These are phyloP conservation scores for Eupithecia vulgata DNA, from an alignment of 2,888 invertebrate genomes.

Conservation along the genomic window DNA sequence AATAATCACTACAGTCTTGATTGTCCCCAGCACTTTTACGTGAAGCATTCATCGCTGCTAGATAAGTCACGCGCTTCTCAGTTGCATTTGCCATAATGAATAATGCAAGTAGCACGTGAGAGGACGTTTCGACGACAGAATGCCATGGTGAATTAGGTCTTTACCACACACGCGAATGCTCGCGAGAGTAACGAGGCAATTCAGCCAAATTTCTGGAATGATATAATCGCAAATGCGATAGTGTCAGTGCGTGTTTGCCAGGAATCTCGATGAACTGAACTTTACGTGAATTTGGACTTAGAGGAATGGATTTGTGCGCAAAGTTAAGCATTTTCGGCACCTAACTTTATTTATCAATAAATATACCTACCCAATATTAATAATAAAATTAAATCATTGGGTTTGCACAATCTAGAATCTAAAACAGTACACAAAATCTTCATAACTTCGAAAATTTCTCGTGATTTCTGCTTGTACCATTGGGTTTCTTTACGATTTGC, in stretches of 20 bases:
- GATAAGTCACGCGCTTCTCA: constrained; percentile 72
- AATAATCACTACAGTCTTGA: neutral
- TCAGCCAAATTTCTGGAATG: neutral
- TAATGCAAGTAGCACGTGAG: constrained; percentile 75
- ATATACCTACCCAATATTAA: neutral
- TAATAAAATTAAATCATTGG: neutral
- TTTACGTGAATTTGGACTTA: neutral
- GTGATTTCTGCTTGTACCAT: neutral
- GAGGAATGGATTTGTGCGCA: neutral
- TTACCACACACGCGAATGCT: constrained; percentile 63
- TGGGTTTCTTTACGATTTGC: neutral
- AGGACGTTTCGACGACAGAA: constrained; percentile 41
- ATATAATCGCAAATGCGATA: neutral
- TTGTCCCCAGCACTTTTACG: neutral
- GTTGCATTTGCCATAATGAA: constrained; percentile 78
- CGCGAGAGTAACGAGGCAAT: constrained; percentile 44
- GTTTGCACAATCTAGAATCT: too few species aligned
- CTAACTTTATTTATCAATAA: neutral
- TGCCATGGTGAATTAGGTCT: constrained; percentile 44
- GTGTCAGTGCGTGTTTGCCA: neutral
- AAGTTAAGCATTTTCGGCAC: neutral
- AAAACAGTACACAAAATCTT: neutral
- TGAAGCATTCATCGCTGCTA: constrained; percentile 62
- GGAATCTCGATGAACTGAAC: neutral
- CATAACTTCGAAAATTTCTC: neutral